Evolutionary conservation across 2,888 invertebrate genomes (phyloP), one percentile per base, ranked within the genome.

Genomic region (Heliconius cydno): DNA sequence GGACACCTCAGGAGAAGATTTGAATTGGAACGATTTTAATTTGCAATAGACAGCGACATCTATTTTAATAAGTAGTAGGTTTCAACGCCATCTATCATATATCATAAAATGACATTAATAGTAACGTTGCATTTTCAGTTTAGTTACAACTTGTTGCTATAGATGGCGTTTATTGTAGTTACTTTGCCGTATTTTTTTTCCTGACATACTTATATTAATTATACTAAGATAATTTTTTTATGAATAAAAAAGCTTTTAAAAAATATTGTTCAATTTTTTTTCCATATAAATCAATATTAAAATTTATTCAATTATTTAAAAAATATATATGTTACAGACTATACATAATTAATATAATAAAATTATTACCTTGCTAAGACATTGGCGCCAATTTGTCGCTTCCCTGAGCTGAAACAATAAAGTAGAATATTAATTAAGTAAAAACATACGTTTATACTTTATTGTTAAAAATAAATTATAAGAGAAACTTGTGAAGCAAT

Each of bases 341-440:
- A 28, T 65, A 25, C 9, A 25, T 60, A n/a, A 60, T 25, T 28
- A 65, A 46, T 19, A 57, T 72, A 57, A 60, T 34, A 34, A 74
- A 19, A 12, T 65, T 52, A 52, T 86, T 95, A 98, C 98, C 97
- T 98, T 87, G 98, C 98, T 96, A 98, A 95, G 90, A 98, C 98
- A 96, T 97, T 98, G 89, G 98, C 97, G 89, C 98, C 97, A 86
- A 98, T 96, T 93, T 97, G 97, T 90, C 97, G 96, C 93, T 97
- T 97, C 86, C 97, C 97, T 89, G 97, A 97, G 92, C 98, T 98
- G 96, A 86, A 97, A 94, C 92, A 93, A 92, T 19, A 19, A 75
- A 25, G 38, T 25, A 65, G 83, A 78, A 83, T 82, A 82, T 77
- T 65, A 73, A 76, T 77, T 78, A 74, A 73, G 75, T 13, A n/a